Percentiles rank a stretch among this genome's conserved stretches.
These are phyloP conservation scores for Oreochromis niloticus DNA, from an alignment of 2,113 vertebrate species.

Conservation along the genomic window DNA sequence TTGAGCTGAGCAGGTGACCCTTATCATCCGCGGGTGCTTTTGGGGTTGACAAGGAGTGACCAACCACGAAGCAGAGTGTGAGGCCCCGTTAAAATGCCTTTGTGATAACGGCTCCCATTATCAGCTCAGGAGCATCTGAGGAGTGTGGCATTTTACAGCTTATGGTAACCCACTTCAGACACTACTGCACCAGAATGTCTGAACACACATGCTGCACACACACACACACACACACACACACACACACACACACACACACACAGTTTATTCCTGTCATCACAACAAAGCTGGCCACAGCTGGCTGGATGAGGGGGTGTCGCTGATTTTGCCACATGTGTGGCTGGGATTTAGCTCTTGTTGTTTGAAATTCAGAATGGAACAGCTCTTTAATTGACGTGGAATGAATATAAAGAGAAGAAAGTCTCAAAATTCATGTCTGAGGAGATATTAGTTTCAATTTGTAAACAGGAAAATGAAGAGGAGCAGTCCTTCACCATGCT, in stretches of 20 bases:
- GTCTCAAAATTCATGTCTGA: not conserved
- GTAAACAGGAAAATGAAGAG: not conserved
- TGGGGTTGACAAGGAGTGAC: slow-evolving; percentile 39
- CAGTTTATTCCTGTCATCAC: slow-evolving; percentile 47
- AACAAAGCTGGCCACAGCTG: slow-evolving; percentile 64
- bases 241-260: not conserved
- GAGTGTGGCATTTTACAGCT: slow-evolving; percentile 69
- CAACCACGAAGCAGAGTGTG: slow-evolving; percentile 21
- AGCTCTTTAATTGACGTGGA: not conserved
- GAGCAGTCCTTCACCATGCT: not conserved
- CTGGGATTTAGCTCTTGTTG: slow-evolving; percentile 28
- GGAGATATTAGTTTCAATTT: not conserved
- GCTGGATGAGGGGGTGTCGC: slow-evolving; percentile 49
- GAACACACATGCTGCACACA: not conserved
- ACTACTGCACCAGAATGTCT: slow-evolving; percentile 8
- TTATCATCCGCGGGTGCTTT: slow-evolving; percentile 20
- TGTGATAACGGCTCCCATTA: slow-evolving; percentile 70
- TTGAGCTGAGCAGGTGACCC: not conserved
- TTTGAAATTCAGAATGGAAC: slow-evolving; percentile 4
- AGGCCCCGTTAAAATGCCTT: slow-evolving; percentile 58
- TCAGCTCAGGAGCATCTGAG: slow-evolving; percentile 65
- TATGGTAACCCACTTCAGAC: slow-evolving; percentile 69
- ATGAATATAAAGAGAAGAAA: not conserved
- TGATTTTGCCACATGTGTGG: slow-evolving; percentile 45
- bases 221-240: not conserved